These are phyloP conservation scores for Amphiprion percula DNA, from an alignment of 2,113 vertebrate genomes.

Conservation along the genomic window DNA sequence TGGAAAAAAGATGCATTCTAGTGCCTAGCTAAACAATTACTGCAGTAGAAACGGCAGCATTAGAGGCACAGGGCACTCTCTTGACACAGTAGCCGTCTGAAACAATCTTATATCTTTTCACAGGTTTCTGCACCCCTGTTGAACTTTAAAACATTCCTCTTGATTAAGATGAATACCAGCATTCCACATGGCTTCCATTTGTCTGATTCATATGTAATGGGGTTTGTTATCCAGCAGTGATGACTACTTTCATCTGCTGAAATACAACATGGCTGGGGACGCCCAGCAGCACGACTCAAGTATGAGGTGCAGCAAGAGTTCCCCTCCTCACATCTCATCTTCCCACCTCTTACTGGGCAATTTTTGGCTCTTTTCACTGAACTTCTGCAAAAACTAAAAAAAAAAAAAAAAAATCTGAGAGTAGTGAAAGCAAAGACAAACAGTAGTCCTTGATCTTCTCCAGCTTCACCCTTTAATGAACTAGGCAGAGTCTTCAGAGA, in stretches of 20 bases:
- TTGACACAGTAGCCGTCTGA: constrained; percentile 1
- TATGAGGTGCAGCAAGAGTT: neutral
- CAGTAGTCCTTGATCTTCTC: constrained; percentile 25
- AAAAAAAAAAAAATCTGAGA: constrained; percentile 19
- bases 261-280: constrained; percentile 18
- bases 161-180: constrained; percentile 47
- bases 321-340: neutral
- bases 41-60: constrained; percentile 39
- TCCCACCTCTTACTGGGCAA: neutral
- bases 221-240: constrained; percentile 33
- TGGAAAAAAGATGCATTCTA: constrained; percentile 35
- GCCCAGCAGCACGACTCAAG: neutral
- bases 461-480: constrained; percentile 51
- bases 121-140: constrained; percentile 19
- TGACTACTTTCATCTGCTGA: constrained; percentile 22
- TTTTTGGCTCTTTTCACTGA: constrained; percentile 5
- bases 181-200: constrained; percentile 31
- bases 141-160: constrained; percentile 8
- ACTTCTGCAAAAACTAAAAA: constrained; percentile 19
- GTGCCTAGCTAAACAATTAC: constrained; percentile 62
- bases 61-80: constrained; percentile 17
- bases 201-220: constrained; percentile 37
- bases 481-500: constrained; percentile 41
- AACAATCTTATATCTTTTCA: constrained; percentile 16
- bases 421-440: constrained; percentile 34